Evolutionary conservation across 2,888 invertebrate genomes (phyloP).

Genomic region (Melipona beecheii): DNA sequence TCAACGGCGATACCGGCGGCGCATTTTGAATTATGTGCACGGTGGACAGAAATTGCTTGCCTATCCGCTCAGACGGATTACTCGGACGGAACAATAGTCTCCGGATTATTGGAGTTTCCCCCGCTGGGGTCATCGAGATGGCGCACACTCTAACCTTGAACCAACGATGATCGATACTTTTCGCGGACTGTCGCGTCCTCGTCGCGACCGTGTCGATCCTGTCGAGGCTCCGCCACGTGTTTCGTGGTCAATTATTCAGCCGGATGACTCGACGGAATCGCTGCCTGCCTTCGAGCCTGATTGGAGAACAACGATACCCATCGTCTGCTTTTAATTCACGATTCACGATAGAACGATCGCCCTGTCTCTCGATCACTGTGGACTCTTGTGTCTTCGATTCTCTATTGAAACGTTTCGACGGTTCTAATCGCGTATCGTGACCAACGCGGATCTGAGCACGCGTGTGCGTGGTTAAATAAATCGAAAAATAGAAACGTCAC

Average conservation of each 20-base stretch:
- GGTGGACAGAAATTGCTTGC: slow-evolving; percentile 6
- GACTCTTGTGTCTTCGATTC: not conserved
- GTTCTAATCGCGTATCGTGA: not conserved
- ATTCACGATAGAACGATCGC: slow-evolving; percentile 52
- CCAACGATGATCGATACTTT: slow-evolving; percentile 67
- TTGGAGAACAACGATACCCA: slow-evolving; percentile 66
- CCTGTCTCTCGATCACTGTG: slow-evolving; percentile 18
- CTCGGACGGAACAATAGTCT: slow-evolving; percentile 55
- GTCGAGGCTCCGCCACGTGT: slow-evolving; percentile 22
- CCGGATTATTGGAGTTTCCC: slow-evolving; percentile 44
- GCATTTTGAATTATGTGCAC: slow-evolving; percentile 46
- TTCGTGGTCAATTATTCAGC: slow-evolving; percentile 67
- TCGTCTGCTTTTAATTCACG: slow-evolving; percentile 67
- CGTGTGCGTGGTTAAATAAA: too few species aligned
- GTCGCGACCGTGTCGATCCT: slow-evolving; percentile 19
- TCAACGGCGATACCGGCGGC: slow-evolving; percentile 22
- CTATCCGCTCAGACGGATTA: slow-evolving; percentile 49
- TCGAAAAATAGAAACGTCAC: not conserved
- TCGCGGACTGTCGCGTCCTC: slow-evolving; percentile 65
- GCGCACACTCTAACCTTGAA: slow-evolving; percentile 42
- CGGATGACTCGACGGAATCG: slow-evolving; percentile 63
- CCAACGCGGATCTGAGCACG: not conserved
- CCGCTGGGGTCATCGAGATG: slow-evolving; percentile 65
- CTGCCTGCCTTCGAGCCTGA: slow-evolving; percentile 46
- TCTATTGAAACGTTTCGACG: not conserved